Conservation (phyloP, 2,113 vertebrate species). For the Myiagra hebetior region DNA sequence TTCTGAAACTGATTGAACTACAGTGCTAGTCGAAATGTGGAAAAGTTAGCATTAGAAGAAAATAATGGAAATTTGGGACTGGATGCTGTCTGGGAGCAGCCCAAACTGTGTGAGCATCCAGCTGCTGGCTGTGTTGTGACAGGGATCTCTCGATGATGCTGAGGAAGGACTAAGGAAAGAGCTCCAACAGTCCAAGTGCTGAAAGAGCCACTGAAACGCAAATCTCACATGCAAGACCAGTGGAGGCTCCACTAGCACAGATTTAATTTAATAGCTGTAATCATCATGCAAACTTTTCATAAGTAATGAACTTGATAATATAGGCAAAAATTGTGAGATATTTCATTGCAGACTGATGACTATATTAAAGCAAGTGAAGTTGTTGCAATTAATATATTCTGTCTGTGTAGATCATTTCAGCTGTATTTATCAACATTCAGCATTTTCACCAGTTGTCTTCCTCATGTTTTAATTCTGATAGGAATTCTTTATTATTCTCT, state of each 20-base stretch:
- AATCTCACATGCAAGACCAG: neutral
- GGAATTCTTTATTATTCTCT: neutral
- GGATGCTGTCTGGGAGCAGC: neutral
- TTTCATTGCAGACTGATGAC: neutral
- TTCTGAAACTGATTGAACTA: neutral
- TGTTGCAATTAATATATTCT: neutral
- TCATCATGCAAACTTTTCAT: neutral
- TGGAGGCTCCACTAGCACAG: neutral
- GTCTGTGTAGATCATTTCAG: neutral
- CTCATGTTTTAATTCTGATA: neutral
- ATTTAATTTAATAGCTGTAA: neutral
- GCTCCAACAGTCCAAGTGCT: neutral
- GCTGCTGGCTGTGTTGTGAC: neutral
- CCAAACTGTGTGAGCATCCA: neutral
- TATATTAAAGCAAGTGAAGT: neutral
- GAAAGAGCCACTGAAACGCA: neutral
- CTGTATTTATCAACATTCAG: neutral
- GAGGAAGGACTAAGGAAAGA: neutral
- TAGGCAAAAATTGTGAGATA: neutral
- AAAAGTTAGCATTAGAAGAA: neutral
- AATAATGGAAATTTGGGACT: neutral
- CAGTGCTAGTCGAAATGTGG: neutral
- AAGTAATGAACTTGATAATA: neutral
- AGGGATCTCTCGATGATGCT: neutral
- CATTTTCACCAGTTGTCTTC: neutral